Conservation (phyloP, 2,797 vertebrate genomes). For the Liasis olivaceus region DNA sequence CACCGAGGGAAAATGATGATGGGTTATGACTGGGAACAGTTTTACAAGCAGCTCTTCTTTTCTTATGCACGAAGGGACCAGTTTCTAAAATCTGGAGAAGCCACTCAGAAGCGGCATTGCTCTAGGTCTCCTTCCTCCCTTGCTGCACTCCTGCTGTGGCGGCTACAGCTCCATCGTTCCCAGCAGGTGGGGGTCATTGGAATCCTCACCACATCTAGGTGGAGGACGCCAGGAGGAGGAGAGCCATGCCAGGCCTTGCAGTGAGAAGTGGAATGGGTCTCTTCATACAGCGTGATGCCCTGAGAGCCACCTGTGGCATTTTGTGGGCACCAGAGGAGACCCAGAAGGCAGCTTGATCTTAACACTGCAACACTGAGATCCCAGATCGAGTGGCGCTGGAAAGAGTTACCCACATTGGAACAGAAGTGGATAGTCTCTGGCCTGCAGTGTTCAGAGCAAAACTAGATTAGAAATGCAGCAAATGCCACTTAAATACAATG, state of each 20-base stretch:
- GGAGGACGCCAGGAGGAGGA: neutral
- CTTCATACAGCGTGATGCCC: neutral
- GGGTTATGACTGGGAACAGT: neutral
- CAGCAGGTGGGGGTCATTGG: neutral
- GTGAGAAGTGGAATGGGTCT: neutral
- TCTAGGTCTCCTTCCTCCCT: neutral
- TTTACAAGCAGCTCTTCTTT: neutral
- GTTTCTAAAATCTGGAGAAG: neutral
- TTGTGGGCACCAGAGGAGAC: neutral
- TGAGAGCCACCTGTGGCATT: neutral
- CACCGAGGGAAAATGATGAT: neutral
- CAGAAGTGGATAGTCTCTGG: neutral
- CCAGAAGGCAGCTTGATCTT: neutral
- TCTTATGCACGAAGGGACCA: no score
- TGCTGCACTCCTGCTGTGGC: neutral
- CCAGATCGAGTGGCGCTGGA: neutral
- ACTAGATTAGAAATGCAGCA: neutral
- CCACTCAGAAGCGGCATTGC: neutral
- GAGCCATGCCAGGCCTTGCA: neutral
- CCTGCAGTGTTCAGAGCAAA: neutral
- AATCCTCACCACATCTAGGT: neutral
- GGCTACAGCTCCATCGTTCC: neutral
- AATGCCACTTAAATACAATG: neutral
- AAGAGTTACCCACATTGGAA: neutral
- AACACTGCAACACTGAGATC: neutral